Evolutionary conservation across 1,140 invertebrate genomes (phyloP), one percentile per base, ranked within the genome.

Genomic region (Saccostrea glomerata): DNA sequence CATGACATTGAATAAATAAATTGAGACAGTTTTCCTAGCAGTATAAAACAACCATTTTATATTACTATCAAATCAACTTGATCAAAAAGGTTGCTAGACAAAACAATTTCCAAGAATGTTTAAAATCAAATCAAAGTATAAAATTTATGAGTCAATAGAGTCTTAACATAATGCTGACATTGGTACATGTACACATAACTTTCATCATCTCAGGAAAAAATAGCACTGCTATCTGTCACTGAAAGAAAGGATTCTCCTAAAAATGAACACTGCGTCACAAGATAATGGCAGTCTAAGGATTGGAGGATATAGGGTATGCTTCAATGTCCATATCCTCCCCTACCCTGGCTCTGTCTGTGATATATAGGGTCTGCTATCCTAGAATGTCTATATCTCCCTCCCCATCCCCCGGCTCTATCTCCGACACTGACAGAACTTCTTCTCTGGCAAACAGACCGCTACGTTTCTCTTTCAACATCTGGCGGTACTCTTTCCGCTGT

Each of bases 351-450:
- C 30, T 36, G 30, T 36, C 30, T 36, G 30, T 23, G n/a, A 30
- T 73, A 13, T 5, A 73, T 25, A 77, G 25, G 12, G 70, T 85
- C 56, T 86, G 70, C 87, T 63, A 90, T 87, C 82, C 87, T 47
- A 93, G 77, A 40, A 93, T 93, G 86, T 93, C 92, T 70, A 92
- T 90, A 82, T 93, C 93, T 23, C 89, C 91, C 60, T 92, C 92
- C 40, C 90, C 90, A 7, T 86, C 87, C 5, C 84, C 40, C 2
- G 82, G 47, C 58, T 40, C 30, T 30, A 66, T 87, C 15, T 77
- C 63, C 9, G 88, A 87, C 40, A 94, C 73, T 12, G 92, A 86
- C 77, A 93, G 47, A 5, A 92, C 91, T 87, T 93, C 91, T 70
- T 93, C 92, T 55, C 90, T 82, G 4, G 82, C 84, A 88, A 94